Percentiles rank a stretch among this genome's conserved stretches.
These are phyloP conservation scores for Eulimnadia texana DNA, from an alignment of 1,140 invertebrate genomes.

Conservation along the genomic window DNA sequence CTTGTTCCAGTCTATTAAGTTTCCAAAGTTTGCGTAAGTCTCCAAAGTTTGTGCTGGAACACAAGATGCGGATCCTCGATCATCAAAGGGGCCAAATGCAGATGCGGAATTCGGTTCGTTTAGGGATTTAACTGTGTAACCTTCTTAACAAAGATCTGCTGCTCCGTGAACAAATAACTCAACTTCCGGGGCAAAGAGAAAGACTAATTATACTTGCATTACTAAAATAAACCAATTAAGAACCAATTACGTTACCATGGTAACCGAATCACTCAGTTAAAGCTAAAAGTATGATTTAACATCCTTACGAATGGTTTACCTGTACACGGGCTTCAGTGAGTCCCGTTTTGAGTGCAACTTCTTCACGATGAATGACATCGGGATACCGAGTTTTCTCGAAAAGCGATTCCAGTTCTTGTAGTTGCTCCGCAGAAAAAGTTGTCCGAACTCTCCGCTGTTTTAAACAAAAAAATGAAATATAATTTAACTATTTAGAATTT, in stretches of 20 bases:
- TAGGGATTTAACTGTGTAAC: too few species aligned
- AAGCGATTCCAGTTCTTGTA: constrained; percentile 82
- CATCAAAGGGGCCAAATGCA: too few species aligned
- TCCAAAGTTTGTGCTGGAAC: too few species aligned
- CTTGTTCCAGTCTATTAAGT: too few species aligned
- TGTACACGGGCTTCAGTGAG: constrained; percentile 84
- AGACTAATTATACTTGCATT: too few species aligned
- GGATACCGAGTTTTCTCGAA: constrained; percentile 94
- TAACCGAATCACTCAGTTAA: background rate
- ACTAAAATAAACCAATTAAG: background rate
- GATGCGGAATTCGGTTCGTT: too few species aligned
- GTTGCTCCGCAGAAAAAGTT: constrained; percentile 83
- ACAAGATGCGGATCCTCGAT: too few species aligned
- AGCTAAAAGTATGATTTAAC: background rate
- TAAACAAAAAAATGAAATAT: constrained; percentile 8
- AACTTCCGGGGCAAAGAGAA: too few species aligned
- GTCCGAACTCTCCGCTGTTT: constrained; percentile 71
- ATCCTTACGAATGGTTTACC: constrained; percentile 42
- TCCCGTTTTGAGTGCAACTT: constrained; percentile 77
- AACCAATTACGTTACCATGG: background rate
- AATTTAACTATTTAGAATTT: background rate
- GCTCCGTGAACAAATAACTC: too few species aligned
- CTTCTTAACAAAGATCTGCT: too few species aligned
- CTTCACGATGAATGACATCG: constrained; percentile 73
- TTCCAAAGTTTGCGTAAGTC: too few species aligned